These are phyloP conservation scores for Drosophila pectinifera DNA, from an alignment of 1,140 invertebrate genomes.

Conservation along the genomic window DNA sequence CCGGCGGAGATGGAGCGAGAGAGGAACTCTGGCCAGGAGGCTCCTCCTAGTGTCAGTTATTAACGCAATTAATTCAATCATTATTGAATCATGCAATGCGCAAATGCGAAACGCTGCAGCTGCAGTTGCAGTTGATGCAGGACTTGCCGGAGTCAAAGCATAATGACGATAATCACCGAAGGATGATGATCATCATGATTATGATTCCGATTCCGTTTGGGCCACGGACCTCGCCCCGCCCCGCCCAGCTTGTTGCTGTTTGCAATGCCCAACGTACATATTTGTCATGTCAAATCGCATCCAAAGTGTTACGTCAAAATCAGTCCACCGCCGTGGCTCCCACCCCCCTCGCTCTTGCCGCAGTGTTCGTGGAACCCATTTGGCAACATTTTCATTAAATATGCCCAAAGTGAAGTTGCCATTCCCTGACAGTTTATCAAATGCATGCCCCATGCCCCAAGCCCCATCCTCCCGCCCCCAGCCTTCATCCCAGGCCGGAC, in stretches of 20 bases:
- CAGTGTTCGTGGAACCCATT: constrained; percentile 51
- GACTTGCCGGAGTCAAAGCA: constrained; percentile 58
- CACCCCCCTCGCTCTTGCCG: neutral
- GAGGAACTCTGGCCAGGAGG: constrained; percentile 4
- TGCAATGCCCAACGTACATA: constrained; percentile 76
- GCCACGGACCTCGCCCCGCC: neutral
- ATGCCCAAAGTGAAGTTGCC: constrained; percentile 82
- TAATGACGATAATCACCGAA: constrained; percentile 63
- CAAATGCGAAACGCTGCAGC: constrained; percentile 73
- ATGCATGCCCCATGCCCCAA: constrained; percentile 58
- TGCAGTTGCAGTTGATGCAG: constrained; percentile 9
- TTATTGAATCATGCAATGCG: constrained; percentile 85
- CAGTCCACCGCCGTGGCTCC: constrained; percentile 32
- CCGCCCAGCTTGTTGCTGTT: constrained; percentile 37
- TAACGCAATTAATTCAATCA: constrained; percentile 85
- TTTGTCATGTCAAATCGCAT: constrained; percentile 84
- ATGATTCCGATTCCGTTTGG: constrained; percentile 49
- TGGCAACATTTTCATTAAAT: constrained; percentile 83
- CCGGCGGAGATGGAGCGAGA: neutral
- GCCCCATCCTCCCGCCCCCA: neutral
- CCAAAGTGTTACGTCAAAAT: constrained; percentile 82
- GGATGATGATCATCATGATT: constrained; percentile 46
- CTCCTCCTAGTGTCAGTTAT: constrained; percentile 81
- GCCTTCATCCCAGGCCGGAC: constrained; percentile 12
- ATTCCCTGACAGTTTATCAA: constrained; percentile 82